Evolutionary conservation across 64 coral and sea anemone genomes (phyloP), one percentile per base, ranked within the genome.

Genomic region (Pocillopora damicornis): DNA sequence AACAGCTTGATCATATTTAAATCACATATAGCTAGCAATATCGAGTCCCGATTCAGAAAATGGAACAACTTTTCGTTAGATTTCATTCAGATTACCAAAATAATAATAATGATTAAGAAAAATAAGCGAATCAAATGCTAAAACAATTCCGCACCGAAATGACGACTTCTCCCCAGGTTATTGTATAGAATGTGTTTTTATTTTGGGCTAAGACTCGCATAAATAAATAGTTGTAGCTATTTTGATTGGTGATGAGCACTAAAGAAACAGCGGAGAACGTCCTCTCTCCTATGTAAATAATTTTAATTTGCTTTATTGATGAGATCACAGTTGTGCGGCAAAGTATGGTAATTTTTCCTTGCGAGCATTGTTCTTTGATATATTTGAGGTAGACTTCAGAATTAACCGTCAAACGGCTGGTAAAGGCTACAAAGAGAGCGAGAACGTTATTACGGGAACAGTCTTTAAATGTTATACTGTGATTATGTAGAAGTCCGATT

Each of bases 1-100:
- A 90, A 85, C 59, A 56, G 77, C 35, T 38, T 57, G 81, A 75
- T 18, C 61, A 26, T 75, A 89, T 85, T 85, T 85, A 72, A 89
- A 89, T 81, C 63, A 60, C 18, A 75, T 81, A 64, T 35, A 78
- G 71, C 71, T 35, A 78, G 71, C 71, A 38, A 63, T 61, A 66
- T 73, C 88, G 76, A 80, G 17, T 88, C 75, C 42, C 35, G n/a
- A 23, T 37, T 59, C 25, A 66, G 72, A 85, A 73, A 30, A 66
- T 42, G 42, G 64, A 71, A 58, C 65, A 57, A 20, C 64, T 72
- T 57, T 72, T n/a, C 5, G 18, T 9, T 2, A 11, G 75, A 18
- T 9, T 15, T 85, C 17, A 58, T 67, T 58, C 56, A 51, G 42
- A 51, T 51, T 51, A 51, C 42, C 42, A 51, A 51, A 7, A 51